phyloP scores from a whole-genome alignment of 2,888 invertebrate genomes.

The Lasioglossum marginatum region DNA sequence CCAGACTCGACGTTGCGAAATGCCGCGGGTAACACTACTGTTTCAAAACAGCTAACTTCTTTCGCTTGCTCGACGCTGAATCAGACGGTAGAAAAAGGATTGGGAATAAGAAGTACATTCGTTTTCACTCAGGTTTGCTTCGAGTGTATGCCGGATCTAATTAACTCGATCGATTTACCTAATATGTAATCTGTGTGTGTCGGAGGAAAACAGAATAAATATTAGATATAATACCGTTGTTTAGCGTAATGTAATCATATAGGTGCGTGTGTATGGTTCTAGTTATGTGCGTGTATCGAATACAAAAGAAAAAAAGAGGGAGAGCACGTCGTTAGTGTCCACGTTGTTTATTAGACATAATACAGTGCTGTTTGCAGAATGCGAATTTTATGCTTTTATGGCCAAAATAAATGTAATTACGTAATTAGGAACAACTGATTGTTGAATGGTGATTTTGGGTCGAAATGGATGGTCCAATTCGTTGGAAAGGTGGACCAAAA shows the following conservation, averaged over 20 bases:
- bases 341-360: not conserved
- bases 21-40: not conserved
- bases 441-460: not conserved
- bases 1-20: conserved; percentile 1
- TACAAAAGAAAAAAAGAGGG: too few species aligned
- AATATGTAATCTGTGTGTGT: not conserved
- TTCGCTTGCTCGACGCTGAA: conserved; percentile 16
- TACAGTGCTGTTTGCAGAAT: not conserved
- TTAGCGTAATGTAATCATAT: too few species aligned
- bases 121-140: not conserved
- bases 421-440: not conserved
- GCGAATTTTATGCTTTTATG: not conserved
- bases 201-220: not conserved
- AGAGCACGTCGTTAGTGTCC: too few species aligned
- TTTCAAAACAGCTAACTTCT: conserved; percentile 37
- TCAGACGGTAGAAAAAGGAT: conserved; percentile 32
- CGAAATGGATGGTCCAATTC: not conserved
- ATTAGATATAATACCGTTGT: not conserved
- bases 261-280: too few species aligned
- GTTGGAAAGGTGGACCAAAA: not conserved
- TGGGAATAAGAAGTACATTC: conserved; percentile 11
- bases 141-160: not conserved
- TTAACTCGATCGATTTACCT: not conserved
- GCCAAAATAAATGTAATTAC: not conserved
- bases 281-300: too few species aligned